Conservation (phyloP, 2,888 invertebrate species). For the Ferdinandea cuprea region DNA sequence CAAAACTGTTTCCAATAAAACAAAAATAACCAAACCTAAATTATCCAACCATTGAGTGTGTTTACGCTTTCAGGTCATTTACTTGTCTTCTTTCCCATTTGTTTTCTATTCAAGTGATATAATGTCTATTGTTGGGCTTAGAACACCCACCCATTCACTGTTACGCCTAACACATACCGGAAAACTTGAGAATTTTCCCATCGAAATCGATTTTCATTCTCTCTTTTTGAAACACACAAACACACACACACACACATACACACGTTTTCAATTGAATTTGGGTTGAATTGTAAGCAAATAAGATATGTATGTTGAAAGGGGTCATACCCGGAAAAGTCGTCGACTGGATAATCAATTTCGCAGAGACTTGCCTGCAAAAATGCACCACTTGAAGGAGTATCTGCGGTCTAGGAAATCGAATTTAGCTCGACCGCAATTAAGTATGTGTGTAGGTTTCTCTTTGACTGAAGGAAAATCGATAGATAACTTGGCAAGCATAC, state of each 20-base stretch:
- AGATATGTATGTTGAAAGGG: not conserved
- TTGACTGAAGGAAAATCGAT: not conserved
- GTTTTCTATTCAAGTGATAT: not conserved
- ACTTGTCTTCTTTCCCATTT: not conserved
- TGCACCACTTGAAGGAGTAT: constrained; percentile 1
- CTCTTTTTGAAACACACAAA: not conserved
- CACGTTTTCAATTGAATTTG: constrained; percentile 4
- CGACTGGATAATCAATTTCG: constrained; percentile 5
- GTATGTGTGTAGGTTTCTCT: not conserved
- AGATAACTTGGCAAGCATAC: not conserved
- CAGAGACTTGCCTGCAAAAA: not conserved
- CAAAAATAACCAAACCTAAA: not conserved
- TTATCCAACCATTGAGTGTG: not conserved
- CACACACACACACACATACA: not conserved
- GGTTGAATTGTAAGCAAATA: not conserved
- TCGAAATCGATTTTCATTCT: constrained; percentile 10
- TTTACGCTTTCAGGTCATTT: constrained; percentile 15
- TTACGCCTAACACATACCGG: not conserved
- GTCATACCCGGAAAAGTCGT: constrained; percentile 2
- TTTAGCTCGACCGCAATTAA: constrained; percentile 1
- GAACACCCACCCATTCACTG: not conserved
- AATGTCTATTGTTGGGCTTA: not conserved
- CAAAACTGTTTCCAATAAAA: not conserved
- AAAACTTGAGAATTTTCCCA: not conserved
- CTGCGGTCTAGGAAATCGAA: not conserved